These are phyloP conservation scores for Rattus norvegicus DNA, from an alignment of 2,113 vertebrate genomes.

Conservation along the genomic window GRCr8 NC_086036.1:69721501-69722000, in stretches of 20 bases:
- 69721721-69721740: neutral
- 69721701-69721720: fast-evolving
- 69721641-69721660: slow-evolving; percentile 6
- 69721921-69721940: no score
- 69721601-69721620: neutral
- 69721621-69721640: neutral
- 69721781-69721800: neutral
- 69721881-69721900: neutral
- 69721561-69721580: neutral
- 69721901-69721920: neutral
- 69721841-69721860: neutral
- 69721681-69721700: slow-evolving; percentile 65
- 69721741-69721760: neutral
- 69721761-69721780: neutral
- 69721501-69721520: no score
- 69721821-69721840: slow-evolving; percentile 46
- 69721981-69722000: neutral
- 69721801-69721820: fast-evolving
- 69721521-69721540: fast-evolving
- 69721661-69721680: slow-evolving; percentile 58
- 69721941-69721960: neutral
- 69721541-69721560: neutral
- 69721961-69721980: neutral
- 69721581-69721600: neutral
- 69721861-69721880: fast-evolving